Conservation (phyloP, 2,113 vertebrate species). For the Mystacornis crossleyi region DNA sequence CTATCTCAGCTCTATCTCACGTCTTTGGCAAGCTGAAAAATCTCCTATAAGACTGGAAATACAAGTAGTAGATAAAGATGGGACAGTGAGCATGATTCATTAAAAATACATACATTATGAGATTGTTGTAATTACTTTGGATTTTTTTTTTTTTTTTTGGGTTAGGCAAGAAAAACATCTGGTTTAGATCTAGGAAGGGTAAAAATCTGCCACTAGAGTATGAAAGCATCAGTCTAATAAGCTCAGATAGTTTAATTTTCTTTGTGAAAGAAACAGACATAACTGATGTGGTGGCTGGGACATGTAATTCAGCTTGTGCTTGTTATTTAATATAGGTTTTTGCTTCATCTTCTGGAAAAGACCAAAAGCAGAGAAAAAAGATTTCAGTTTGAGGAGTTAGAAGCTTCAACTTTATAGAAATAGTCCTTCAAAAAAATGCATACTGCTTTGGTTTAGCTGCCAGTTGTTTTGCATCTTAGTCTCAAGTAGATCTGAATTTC, state of each 20-base stretch:
- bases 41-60: background rate
- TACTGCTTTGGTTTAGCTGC: background rate
- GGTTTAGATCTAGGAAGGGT: background rate
- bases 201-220: background rate
- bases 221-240: background rate
- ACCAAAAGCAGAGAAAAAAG: background rate
- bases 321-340: background rate
- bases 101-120: background rate
- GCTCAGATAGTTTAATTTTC: background rate
- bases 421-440: background rate
- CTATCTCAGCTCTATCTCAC: background rate
- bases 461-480: background rate
- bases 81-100: background rate
- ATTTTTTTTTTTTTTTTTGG: no score
- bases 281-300: background rate
- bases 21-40: background rate
- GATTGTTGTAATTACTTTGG: background rate
- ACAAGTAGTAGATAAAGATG: background rate
- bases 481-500: slow-evolving; percentile 1
- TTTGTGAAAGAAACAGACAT: background rate
- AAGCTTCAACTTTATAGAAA: background rate
- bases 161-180: background rate
- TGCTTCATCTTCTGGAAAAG: background rate
- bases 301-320: background rate
- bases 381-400: background rate